Evolutionary conservation across 2,888 invertebrate genomes (phyloP).

Genomic region (Trileptium ribeirensis): DNA sequence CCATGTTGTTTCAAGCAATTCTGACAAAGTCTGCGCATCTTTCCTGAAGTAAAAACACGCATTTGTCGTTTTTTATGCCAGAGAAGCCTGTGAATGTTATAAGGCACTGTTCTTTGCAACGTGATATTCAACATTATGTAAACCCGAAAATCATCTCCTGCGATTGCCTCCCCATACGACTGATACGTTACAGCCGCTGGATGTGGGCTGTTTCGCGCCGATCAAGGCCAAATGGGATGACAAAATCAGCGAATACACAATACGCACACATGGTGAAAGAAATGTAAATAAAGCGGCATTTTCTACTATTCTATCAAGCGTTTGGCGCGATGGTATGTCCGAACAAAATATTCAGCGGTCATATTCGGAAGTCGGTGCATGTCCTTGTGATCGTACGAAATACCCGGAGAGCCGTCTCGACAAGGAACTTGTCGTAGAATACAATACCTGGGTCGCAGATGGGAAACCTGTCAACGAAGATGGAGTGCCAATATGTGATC

Average conservation of each 20-base stretch:
- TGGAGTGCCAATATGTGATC: too few species aligned
- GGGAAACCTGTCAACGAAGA: background rate
- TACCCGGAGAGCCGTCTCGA: background rate
- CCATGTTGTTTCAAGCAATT: too few species aligned
- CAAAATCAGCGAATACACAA: background rate
- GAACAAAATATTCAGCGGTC: background rate
- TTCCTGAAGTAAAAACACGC: too few species aligned
- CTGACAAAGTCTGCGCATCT: too few species aligned
- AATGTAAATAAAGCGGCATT: background rate
- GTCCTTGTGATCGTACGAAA: background rate
- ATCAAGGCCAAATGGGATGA: background rate
- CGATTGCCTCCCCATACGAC: constrained; percentile 1
- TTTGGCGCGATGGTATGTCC: background rate
- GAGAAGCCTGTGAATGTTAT: too few species aligned
- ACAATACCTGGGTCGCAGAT: background rate
- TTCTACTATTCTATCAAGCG: background rate
- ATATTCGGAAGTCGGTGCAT: background rate
- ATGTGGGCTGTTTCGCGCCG: too few species aligned
- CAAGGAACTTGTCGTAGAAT: background rate
- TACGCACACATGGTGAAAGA: background rate
- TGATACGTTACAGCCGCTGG: too few species aligned
- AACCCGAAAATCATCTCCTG: background rate
- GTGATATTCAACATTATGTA: too few species aligned
- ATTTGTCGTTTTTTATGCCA: too few species aligned
- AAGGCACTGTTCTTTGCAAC: too few species aligned